These are phyloP conservation scores for Actinernus sp. DNA, from an alignment of 92 coral and sea anemone species.

Conservation along the genomic window DNA sequence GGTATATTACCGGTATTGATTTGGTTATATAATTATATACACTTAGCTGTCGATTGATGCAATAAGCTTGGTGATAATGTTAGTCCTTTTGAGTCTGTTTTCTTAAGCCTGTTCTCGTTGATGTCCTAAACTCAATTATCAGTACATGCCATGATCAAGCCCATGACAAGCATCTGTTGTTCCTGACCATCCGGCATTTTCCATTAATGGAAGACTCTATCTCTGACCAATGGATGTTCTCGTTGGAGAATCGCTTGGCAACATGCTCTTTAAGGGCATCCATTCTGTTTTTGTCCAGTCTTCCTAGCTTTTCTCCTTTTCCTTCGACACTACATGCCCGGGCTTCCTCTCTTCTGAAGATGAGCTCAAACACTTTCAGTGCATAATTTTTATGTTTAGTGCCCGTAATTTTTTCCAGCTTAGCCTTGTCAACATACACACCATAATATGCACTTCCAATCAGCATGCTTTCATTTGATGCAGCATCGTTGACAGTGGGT, in stretches of 20 bases:
- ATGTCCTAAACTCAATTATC: too few relatives aligned
- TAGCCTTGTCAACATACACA: slow-evolving; percentile 9
- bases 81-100: too few relatives aligned
- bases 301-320: slow-evolving; percentile 29
- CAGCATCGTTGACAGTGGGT: too few relatives aligned
- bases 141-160: too few relatives aligned
- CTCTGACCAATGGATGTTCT: slow-evolving; percentile 17
- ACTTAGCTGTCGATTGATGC: too few relatives aligned
- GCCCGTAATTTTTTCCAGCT: slow-evolving; percentile 18
- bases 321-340: slow-evolving; percentile 18
- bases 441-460: slow-evolving; percentile 19
- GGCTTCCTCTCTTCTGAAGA: slow-evolving; percentile 28
- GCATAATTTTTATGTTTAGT: slow-evolving; percentile 24
- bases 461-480: too few relatives aligned
- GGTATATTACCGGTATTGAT: too few relatives aligned
- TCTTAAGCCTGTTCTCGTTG: too few relatives aligned
- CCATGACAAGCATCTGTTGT: neutral
- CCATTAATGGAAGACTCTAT: slow-evolving; percentile 18
- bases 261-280: slow-evolving; percentile 29
- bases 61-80: too few relatives aligned
- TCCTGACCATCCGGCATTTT: slow-evolving; percentile 26
- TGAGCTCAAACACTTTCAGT: slow-evolving; percentile 22
- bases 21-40: too few relatives aligned
- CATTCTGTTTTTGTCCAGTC: slow-evolving; percentile 20
- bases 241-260: slow-evolving; percentile 12